These are phyloP conservation scores for Hylaea fasciaria DNA, from an alignment of 2,888 invertebrate species.

Conservation along the genomic window DNA sequence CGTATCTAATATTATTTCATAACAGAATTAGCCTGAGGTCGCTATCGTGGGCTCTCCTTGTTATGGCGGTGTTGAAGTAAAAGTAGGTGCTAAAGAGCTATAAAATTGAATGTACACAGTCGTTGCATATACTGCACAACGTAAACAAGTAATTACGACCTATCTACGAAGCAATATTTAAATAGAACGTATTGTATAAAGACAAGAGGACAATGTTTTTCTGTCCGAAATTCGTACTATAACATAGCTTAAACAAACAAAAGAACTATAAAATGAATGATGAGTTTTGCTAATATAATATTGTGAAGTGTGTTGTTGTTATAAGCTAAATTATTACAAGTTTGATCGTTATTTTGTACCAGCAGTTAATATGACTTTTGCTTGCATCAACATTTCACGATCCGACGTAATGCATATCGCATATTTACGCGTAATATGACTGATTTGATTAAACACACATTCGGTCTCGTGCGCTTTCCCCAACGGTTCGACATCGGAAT, in stretches of 20 bases:
- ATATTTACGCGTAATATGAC: constrained; percentile 10
- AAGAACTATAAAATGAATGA: too few species aligned
- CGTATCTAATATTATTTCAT: constrained; percentile 1
- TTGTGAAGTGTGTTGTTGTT: too few species aligned
- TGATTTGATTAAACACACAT: constrained; percentile 26
- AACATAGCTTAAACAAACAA: too few species aligned
- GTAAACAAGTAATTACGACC: too few species aligned
- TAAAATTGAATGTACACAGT: constrained; percentile 2
- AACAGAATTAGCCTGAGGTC: constrained; percentile 8
- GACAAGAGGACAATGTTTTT: too few species aligned
- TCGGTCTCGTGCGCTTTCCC: constrained; percentile 29
- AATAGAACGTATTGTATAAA: too few species aligned
- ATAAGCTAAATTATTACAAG: too few species aligned
- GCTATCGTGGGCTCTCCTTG: constrained; percentile 7
- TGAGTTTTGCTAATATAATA: too few species aligned
- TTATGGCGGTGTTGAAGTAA: constrained; percentile 3
- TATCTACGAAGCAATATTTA: too few species aligned
- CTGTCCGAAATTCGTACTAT: too few species aligned
- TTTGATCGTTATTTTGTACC: neutral
- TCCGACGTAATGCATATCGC: constrained; percentile 9
- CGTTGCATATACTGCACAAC: neutral
- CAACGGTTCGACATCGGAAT: constrained; percentile 11
- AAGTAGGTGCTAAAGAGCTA: constrained; percentile 15
- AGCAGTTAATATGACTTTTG: neutral
- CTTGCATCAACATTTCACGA: constrained; percentile 18